Conservation (phyloP, 2,888 invertebrate genomes). For the Torymus aiolomorphi region DNA sequence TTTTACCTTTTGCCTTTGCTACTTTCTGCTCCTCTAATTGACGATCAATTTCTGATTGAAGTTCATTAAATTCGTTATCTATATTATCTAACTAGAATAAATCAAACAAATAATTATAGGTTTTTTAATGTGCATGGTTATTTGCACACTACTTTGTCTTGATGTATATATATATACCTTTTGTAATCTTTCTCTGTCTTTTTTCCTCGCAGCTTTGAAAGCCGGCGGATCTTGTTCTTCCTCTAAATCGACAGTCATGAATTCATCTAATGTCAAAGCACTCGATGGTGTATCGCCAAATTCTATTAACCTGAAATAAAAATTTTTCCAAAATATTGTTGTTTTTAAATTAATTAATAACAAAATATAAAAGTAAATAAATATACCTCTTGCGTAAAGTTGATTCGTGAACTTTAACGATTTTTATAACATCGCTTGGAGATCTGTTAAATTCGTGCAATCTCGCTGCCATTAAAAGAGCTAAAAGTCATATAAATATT, state of each 20-base stretch:
- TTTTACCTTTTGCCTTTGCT: slow-evolving; percentile 66
- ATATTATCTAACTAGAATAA: slow-evolving; percentile 72
- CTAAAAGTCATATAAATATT: slow-evolving; percentile 77
- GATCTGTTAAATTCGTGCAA: slow-evolving; percentile 94
- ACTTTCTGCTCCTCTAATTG: slow-evolving; percentile 81
- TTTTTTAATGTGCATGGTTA: too few species aligned
- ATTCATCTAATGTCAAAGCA: slow-evolving; percentile 95
- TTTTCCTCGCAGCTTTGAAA: slow-evolving; percentile 92
- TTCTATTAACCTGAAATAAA: slow-evolving; percentile 83
- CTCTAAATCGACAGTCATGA: slow-evolving; percentile 96
- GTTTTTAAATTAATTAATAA: background rate
- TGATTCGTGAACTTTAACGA: slow-evolving; percentile 96
- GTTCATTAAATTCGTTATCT: slow-evolving; percentile 80
- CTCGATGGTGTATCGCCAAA: slow-evolving; percentile 98
- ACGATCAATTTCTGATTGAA: slow-evolving; percentile 91
- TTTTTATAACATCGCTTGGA: slow-evolving; percentile 91
- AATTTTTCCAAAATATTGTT: background rate
- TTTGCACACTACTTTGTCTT: too few species aligned
- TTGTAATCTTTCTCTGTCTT: slow-evolving; percentile 89
- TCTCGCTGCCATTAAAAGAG: slow-evolving; percentile 94
- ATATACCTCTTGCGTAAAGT: slow-evolving; percentile 89
- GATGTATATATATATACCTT: slow-evolving; percentile 78
- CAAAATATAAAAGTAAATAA: slow-evolving; percentile 13
- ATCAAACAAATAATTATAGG: too few species aligned
- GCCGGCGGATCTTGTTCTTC: slow-evolving; percentile 98